Evolutionary conservation across 2,113 vertebrate species (phyloP).

Genomic region (Colaptes auratus): DNA sequence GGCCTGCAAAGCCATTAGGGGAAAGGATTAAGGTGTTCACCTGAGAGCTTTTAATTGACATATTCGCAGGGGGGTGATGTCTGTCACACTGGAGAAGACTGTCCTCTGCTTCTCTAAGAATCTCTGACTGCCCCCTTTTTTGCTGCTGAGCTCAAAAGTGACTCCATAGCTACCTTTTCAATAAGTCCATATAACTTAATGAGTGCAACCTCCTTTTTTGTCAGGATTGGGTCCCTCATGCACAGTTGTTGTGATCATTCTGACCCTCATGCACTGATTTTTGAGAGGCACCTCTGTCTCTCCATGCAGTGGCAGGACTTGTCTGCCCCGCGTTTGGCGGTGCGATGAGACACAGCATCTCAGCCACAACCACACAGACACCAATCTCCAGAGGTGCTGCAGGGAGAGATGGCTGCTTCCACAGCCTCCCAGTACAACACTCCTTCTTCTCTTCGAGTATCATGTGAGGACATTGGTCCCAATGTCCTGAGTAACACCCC

Average conservation of each 20-base stretch:
- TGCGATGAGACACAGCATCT: background rate
- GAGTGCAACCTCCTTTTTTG: background rate
- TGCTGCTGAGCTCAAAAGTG: background rate
- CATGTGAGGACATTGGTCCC: background rate
- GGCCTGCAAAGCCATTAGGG: background rate
- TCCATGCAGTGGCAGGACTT: background rate
- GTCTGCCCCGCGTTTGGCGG: background rate
- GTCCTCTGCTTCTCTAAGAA: background rate
- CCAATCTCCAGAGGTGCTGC: background rate
- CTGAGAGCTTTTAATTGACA: background rate
- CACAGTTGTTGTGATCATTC: background rate
- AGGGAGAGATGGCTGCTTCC: background rate
- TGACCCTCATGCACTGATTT: background rate
- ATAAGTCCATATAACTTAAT: background rate
- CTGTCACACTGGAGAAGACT: background rate
- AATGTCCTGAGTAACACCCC: background rate
- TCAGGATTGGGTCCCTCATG: background rate
- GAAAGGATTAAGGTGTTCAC: background rate
- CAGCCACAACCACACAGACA: background rate
- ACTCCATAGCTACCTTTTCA: rapidly evolving
- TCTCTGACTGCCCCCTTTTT: background rate
- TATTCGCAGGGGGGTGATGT: background rate
- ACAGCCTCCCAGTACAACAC: background rate
- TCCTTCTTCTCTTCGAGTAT: background rate
- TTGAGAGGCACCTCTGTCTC: background rate